Evolutionary conservation across 2,113 vertebrate species (phyloP).

Genomic region (Eleginops maclovinus): DNA sequence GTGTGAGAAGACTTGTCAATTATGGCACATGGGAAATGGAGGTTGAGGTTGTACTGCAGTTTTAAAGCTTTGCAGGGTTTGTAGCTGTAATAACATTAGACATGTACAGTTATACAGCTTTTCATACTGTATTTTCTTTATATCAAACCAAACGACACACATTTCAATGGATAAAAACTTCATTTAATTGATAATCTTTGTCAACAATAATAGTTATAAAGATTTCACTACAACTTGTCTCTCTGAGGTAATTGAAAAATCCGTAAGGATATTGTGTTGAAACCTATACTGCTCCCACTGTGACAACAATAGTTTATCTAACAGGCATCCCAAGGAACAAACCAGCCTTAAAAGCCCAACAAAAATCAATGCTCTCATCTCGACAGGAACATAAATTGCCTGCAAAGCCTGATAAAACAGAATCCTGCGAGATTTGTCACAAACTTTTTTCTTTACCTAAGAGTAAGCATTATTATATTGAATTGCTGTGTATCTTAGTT

Average conservation of each 20-base stretch:
- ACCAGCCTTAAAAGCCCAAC: slow-evolving; percentile 17
- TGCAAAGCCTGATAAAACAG: slow-evolving; percentile 22
- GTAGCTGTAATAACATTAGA: not conserved
- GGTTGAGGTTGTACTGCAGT: not conserved
- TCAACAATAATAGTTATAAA: not conserved
- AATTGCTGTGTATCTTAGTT: slow-evolving; percentile 13
- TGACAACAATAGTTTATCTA: slow-evolving; percentile 17
- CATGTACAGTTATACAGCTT: not conserved
- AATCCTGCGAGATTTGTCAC: slow-evolving; percentile 15
- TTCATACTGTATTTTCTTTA: not conserved
- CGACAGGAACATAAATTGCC: slow-evolving; percentile 33
- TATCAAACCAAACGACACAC: not conserved
- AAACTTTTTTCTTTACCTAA: slow-evolving; percentile 6
- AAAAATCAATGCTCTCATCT: slow-evolving; percentile 45
- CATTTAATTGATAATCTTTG: not conserved
- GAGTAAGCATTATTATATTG: not conserved
- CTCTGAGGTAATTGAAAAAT: not conserved
- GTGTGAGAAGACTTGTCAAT: slow-evolving; percentile 12
- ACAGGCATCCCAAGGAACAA: slow-evolving; percentile 14
- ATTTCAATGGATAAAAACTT: not conserved
- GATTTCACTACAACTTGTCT: not conserved
- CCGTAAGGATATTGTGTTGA: not conserved
- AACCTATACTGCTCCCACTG: slow-evolving; percentile 7
- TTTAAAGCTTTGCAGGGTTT: not conserved
- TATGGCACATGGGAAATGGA: not conserved